Base-by-base conservation (phyloP, 2,888 invertebrate genomes). In the Lapara coniferarum region DNA sequence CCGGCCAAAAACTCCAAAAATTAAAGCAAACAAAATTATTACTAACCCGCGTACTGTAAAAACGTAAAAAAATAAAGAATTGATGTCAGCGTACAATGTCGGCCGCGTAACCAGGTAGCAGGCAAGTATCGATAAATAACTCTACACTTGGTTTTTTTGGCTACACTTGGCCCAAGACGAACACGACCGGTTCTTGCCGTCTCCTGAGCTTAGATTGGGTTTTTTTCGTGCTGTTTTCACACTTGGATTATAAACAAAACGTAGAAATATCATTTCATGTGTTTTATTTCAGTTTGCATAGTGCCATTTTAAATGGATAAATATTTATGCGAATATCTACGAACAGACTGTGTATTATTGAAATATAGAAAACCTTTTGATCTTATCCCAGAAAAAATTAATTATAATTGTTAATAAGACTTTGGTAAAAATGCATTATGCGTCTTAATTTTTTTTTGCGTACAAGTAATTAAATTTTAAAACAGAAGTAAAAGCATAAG, bases 71-170 rank as follows among this genome's bases (percentile, higher is more conserved):
- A 56, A 4, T 16, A 14, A 37, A 19, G 67, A 46, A 55, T 67
- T 67, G 56, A 56, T 56, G 56, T 67, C 30, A 14, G 25, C 51
- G 44, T 74, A 76, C 78, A 78, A 78, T 78, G 78, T 78, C 68
- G 70, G 71, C 71, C 69, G 79, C 79, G 80, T 80, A 80, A 80
- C 73, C 80, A 80, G 79, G 80, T 80, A 80, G 80, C 79, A 55
- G 59, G 66, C 70, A 69, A 69, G 69, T 71, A 75, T 77, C 79
- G 77, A 79, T 78, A 80, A 79, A 80, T 79, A 79, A 69, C 69
- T 46, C 52, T 53, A 67, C 69, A 51, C 56, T 66, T 69, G 66
- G 72, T 74, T 77, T 79, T 73, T 59, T 68, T 73, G 75, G 80
- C 69, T 72, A 71, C 73, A 71, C 71, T 71, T 69, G 71, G 69